Base-by-base conservation (phyloP, 2,888 invertebrate species). In the Acanthococcus lagerstroemiae region DNA sequence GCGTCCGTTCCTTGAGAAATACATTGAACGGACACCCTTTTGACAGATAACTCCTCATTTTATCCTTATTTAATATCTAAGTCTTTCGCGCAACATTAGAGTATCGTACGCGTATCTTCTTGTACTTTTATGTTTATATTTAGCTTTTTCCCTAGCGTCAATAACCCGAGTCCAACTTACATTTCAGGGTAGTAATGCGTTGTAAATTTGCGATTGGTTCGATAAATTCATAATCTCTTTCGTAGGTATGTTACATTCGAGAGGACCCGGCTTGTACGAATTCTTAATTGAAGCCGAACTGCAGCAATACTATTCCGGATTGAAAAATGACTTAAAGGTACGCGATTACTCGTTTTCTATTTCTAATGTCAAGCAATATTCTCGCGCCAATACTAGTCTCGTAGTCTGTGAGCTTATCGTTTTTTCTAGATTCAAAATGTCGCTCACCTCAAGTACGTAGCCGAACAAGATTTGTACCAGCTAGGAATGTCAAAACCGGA, bases 401-500 rank as follows among this genome's bases (percentile, higher is more conserved):
- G 30, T 15, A 4, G 24, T 12, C 22, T 58, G n/a, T n/a, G n/a
- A n/a, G n/a, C n/a, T n/a, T 50, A 19, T 15, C 27, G 19, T 22
- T 21, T 19, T 63, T 69, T 71, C 3, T 69, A 77, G 77, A 86
- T 93, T 60, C 86, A 85, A 72, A 90, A 87, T 77, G 84, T 90
- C 4, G 85, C 90, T 52, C 93, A 94, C 77, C 79, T 96, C 55
- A 95, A 95, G 78, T 96, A 92, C 81, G 95, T 95, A 55, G 87
- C 89, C 45, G 92, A 91, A 73, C 90, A 93, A 73, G 97, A 99
- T 77, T 80, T 97, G 69, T 80, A 83, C 65, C 88, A 90, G 72
- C 87, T 99, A 73, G 96, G 96, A 17, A 86, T 95, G 81, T 90
- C 93, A 17, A 88, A 88, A 73, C 95, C 96, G 25, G 97, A 99